phyloP scores from a whole-genome alignment of 2,113 vertebrate species.

The Amblyornis subalaris region DNA sequence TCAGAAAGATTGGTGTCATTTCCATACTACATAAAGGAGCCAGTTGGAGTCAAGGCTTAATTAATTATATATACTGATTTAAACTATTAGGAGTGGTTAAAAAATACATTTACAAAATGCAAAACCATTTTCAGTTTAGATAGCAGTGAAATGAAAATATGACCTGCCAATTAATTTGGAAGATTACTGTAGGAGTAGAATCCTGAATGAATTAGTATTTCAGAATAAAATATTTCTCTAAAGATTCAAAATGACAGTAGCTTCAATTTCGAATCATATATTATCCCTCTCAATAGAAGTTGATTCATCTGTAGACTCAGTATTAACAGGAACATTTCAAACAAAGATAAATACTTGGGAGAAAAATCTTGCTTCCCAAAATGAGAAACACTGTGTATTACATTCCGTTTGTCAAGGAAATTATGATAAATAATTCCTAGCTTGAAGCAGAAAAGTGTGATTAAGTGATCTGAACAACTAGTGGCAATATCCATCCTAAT shows the following conservation, averaged over 20 bases:
- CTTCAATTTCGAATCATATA: background rate
- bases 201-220: background rate
- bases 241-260: background rate
- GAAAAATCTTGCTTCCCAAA: background rate
- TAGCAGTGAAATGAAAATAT: background rate
- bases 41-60: background rate
- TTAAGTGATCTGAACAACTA: conserved; percentile 22
- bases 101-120: background rate
- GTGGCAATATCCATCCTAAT: conserved; percentile 12
- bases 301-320: background rate
- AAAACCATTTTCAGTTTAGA: background rate
- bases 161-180: background rate
- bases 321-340: conserved; percentile 17
- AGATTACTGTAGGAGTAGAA: background rate
- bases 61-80: background rate
- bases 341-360: conserved; percentile 31
- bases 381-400: conserved; percentile 1
- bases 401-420: conserved; percentile 31
- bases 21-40: background rate
- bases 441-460: conserved; percentile 29
- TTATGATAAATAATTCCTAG: conserved; percentile 36
- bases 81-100: background rate
- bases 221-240: conserved; percentile 26
- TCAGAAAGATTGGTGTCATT: background rate
- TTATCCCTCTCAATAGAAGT: background rate